A percentile compares a stretch with the other conserved stretches of the same genome.
phyloP scores from a whole-genome alignment of 2,113 vertebrate species.

The Triplophysa siluroides region DNA sequence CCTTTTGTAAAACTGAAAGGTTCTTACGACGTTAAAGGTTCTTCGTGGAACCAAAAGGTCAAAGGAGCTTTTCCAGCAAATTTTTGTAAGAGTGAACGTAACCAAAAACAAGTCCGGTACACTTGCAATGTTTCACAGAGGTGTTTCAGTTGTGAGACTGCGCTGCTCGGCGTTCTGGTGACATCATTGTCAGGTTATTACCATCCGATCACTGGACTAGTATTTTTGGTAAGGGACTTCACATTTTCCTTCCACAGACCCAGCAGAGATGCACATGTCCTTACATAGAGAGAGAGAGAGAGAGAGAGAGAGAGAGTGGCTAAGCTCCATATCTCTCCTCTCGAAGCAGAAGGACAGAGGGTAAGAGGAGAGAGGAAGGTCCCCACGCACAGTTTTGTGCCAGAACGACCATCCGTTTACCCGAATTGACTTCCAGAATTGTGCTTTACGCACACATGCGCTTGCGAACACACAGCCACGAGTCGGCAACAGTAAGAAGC shows the following conservation, averaged over 20 bases:
- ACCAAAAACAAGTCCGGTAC: too few species aligned
- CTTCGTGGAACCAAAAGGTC: too few species aligned
- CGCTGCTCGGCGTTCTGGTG: neutral
- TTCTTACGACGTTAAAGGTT: too few species aligned
- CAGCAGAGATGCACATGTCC: constrained; percentile 3
- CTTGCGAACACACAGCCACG: constrained; percentile 8
- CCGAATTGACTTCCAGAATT: constrained; percentile 26
- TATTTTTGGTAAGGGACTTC: neutral
- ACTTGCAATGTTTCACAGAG: neutral
- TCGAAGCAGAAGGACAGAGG: constrained; percentile 9
- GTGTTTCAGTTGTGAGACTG: neutral
- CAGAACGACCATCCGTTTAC: constrained; percentile 35
- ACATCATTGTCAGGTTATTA: neutral
- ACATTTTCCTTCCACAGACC: constrained; percentile 1
- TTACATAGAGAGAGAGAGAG: constrained; percentile 14
- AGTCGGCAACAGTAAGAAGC: constrained; percentile 2
- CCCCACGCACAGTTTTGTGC: constrained; percentile 21
- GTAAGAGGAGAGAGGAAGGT: constrained; percentile 14
- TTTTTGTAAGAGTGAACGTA: too few species aligned
- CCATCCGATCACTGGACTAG: neutral
- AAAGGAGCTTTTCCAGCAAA: too few species aligned
- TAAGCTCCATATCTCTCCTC: too few species aligned
- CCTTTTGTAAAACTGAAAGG: too few species aligned
- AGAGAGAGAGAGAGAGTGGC: too few species aligned
- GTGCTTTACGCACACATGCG: neutral